phyloP scores from a whole-genome alignment of 1,140 invertebrate genomes.

The Venustaconcha ellipsiformis region DNA sequence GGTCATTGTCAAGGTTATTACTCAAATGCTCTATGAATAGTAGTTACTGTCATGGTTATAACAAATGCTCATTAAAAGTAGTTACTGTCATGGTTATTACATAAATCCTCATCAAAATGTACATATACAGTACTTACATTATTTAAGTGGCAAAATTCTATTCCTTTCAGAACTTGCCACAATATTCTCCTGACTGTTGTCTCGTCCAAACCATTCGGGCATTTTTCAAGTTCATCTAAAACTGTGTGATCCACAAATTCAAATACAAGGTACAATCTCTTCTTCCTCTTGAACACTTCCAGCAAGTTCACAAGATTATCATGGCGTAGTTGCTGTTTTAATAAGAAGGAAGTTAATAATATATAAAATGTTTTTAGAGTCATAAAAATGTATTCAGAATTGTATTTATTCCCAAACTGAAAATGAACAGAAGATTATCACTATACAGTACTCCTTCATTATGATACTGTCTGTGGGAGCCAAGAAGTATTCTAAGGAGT shows the following conservation, averaged over 20 bases:
- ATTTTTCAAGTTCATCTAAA: constrained; percentile 83
- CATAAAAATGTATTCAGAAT: too few species aligned
- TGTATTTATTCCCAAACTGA: too few species aligned
- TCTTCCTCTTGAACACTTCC: constrained; percentile 86
- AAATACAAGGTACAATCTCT: constrained; percentile 88
- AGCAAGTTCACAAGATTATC: constrained; percentile 90
- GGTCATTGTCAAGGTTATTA: too few species aligned
- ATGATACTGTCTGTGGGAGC: too few species aligned
- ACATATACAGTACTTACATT: constrained; percentile 75
- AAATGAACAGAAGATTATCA: too few species aligned
- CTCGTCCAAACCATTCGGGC: constrained; percentile 79
- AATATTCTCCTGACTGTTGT: constrained; percentile 80
- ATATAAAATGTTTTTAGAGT: background rate
- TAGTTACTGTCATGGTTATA: too few species aligned
- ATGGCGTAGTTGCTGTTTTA: constrained; percentile 83
- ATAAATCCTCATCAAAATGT: too few species aligned
- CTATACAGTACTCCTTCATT: too few species aligned
- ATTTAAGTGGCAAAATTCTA: constrained; percentile 88
- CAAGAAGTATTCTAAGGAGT: too few species aligned
- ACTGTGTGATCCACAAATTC: constrained; percentile 90
- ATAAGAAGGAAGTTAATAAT: constrained; percentile 39
- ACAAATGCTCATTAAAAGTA: too few species aligned
- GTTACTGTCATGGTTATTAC: too few species aligned
- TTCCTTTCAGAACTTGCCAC: constrained; percentile 84
- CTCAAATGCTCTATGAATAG: too few species aligned